Conservation (phyloP, 37 sponge, comb jelly and placozoan genomes). For the Cladorhizidae sp. region DNA sequence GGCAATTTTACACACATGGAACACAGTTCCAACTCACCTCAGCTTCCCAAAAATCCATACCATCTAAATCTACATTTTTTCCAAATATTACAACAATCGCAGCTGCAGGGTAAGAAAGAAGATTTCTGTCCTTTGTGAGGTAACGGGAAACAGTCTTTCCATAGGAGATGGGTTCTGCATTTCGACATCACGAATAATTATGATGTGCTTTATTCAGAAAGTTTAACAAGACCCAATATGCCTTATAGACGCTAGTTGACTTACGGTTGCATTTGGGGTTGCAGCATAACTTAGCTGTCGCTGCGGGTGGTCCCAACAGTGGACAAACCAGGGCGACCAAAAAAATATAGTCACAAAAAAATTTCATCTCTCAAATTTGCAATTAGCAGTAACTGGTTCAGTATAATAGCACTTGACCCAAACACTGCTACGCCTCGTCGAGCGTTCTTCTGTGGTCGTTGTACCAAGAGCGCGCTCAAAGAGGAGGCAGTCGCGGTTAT, state of each 20-base stretch:
- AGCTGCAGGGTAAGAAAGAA: conserved; percentile 59
- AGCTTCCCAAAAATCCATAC: conserved; percentile 49
- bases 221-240: not conserved
- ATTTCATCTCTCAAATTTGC: too few species aligned
- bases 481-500: too few species aligned
- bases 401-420: too few species aligned
- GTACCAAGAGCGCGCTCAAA: too few species aligned
- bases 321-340: too few species aligned
- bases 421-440: too few species aligned
- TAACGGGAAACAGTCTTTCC: conserved; percentile 50
- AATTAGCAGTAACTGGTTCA: too few species aligned
- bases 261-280: conserved; percentile 59
- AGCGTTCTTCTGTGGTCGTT: too few species aligned
- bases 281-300: conserved; percentile 58
- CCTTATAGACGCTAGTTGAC: not conserved
- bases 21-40: conserved; percentile 60
- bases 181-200: not conserved
- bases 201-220: not conserved
- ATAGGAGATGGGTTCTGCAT: conserved; percentile 65
- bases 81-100: conserved; percentile 53
- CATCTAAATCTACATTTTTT: conserved; percentile 24
- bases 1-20: too few species aligned
- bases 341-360: too few species aligned
- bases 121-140: conserved; percentile 34
- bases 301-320: not conserved